These are phyloP conservation scores for Aegithalos caudatus DNA, from an alignment of 2,113 vertebrate species.

Conservation along the genomic window DNA sequence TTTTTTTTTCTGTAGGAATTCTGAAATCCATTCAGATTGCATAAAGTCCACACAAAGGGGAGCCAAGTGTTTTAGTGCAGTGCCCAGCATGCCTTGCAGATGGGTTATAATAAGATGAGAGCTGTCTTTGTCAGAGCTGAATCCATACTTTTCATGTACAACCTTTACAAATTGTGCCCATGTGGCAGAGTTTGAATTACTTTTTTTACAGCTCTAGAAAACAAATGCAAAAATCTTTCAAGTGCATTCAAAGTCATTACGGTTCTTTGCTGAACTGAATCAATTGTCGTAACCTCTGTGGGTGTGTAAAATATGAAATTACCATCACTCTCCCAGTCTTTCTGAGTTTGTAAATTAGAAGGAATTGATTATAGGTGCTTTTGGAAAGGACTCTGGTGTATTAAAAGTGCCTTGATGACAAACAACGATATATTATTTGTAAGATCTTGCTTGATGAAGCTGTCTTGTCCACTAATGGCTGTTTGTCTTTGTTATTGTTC, in stretches of 20 bases:
- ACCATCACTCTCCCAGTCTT: conserved; percentile 51
- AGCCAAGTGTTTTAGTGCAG: conserved; percentile 21
- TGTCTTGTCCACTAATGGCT: conserved; percentile 61
- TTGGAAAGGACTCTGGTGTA: conserved; percentile 56
- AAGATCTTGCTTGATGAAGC: conserved; percentile 68
- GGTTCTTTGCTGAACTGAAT: conserved; percentile 66
- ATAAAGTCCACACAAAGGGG: conserved; percentile 36
- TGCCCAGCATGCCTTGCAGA: conserved; percentile 24
- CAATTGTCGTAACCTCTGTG: conserved; percentile 74
- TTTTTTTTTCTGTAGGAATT: conserved; percentile 28
- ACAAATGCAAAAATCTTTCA: conserved; percentile 79
- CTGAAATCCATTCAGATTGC: conserved; percentile 13
- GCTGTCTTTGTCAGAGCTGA: conserved; percentile 55
- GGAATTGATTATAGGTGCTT: conserved; percentile 71
- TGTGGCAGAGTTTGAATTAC: conserved; percentile 65
- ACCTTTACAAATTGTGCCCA: conserved; percentile 68
- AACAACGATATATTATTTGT: conserved; percentile 64
- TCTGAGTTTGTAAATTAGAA: conserved; percentile 70
- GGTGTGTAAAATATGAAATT: conserved; percentile 76
- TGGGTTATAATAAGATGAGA: conserved; percentile 51
- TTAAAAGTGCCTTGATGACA: conserved; percentile 68
- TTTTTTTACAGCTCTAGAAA: conserved; percentile 67
- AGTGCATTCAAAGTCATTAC: conserved; percentile 76
- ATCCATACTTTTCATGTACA: conserved; percentile 62
- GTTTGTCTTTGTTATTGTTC: conserved; percentile 56